These are phyloP conservation scores for Therioaphis trifolii DNA, from an alignment of 2,888 invertebrate species.

Conservation along the genomic window DNA sequence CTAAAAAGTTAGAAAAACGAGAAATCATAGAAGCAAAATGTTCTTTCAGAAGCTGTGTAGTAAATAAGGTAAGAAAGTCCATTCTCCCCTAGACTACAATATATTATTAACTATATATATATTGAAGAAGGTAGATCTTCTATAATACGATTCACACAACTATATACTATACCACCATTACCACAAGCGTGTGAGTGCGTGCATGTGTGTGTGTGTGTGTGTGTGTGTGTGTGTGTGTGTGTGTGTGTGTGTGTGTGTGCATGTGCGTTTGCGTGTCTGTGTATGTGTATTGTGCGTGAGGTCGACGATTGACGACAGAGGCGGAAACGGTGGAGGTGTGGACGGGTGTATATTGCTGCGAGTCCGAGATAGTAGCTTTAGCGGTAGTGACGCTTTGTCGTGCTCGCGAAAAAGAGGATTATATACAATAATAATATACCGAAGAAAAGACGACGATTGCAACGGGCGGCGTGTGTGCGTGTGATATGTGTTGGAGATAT, in stretches of 20 bases:
- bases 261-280: background rate
- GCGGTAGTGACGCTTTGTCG: slow-evolving; percentile 15
- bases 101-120: no score
- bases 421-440: background rate
- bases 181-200: no score
- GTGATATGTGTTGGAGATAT: slow-evolving; percentile 22
- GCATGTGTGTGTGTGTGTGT: no score
- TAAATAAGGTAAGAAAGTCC: no score
- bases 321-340: background rate
- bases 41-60: no score
- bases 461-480: background rate
- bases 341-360: slow-evolving; percentile 18
- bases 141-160: background rate
- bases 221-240: no score
- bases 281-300: background rate
- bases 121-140: no score
- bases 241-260: background rate
- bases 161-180: no score
- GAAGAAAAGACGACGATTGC: slow-evolving; percentile 2
- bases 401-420: slow-evolving; percentile 39
- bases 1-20: no score
- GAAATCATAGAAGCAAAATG: no score
- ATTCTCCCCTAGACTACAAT: no score
- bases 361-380: slow-evolving; percentile 46
- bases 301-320: background rate